Evolutionary conservation across 2,797 vertebrate genomes (phyloP).

Genomic region (Gobio occitaniae): DNA sequence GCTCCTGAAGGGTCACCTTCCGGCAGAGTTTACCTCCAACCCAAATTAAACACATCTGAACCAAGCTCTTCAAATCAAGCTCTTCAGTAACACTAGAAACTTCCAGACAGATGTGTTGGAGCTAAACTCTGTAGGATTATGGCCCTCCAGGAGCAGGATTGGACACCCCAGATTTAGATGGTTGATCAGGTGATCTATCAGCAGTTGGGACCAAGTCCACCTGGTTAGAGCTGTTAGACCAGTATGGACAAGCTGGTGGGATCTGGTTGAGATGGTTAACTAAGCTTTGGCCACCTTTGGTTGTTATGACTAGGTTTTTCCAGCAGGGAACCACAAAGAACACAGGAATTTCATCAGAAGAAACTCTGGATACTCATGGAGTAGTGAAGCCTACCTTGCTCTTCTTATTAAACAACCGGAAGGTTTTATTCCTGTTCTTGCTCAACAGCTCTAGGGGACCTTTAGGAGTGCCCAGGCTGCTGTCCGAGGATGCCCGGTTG

Average conservation of each 20-base stretch:
- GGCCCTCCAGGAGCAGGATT: not conserved
- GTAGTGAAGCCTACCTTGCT: conserved; percentile 82
- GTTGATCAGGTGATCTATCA: not conserved
- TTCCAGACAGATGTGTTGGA: not conserved
- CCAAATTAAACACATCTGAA: conserved; percentile 4
- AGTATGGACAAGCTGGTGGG: not conserved
- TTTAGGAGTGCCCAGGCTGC: conserved; percentile 86
- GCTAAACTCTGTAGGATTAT: not conserved
- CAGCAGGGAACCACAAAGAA: conserved; percentile 6
- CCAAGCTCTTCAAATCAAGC: not conserved
- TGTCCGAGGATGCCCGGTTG: conserved; percentile 87
- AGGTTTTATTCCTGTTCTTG: conserved; percentile 84
- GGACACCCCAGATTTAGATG: not conserved
- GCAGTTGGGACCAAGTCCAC: not conserved
- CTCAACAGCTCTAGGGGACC: conserved; percentile 81
- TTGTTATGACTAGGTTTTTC: not conserved
- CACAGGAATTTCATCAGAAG: not conserved
- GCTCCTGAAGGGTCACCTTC: not conserved
- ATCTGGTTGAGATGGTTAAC: not conserved
- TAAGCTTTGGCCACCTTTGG: not conserved
- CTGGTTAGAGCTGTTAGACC: not conserved
- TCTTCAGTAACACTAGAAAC: not conserved
- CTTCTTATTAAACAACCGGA: conserved; percentile 90
- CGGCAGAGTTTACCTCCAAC: not conserved
- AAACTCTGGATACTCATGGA: not conserved